Conservation (phyloP, 2,113 vertebrate genomes). For the Propithecus coquereli region DNA sequence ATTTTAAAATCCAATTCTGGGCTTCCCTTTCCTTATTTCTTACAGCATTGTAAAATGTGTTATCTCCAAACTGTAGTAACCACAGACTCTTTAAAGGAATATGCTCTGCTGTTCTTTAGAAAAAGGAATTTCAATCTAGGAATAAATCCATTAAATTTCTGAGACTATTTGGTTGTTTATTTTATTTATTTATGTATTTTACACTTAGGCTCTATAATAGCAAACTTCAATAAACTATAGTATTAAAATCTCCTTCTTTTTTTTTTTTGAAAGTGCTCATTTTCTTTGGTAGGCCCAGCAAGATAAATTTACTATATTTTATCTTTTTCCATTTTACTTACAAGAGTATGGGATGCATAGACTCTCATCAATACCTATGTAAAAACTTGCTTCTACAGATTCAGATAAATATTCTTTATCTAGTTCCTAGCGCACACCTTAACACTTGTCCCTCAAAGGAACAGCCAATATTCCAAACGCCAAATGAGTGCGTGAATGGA, state of each 20-base stretch:
- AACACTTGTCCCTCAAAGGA: conserved; percentile 79
- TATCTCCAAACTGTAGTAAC: neutral
- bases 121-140: neutral
- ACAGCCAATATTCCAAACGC: conserved; percentile 70
- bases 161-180: neutral
- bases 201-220: neutral
- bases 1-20: conserved; percentile 34
- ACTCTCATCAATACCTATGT: neutral
- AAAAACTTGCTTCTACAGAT: conserved; percentile 66
- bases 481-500: conserved; percentile 79
- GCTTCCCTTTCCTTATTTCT: conserved; percentile 33
- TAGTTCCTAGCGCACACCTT: conserved; percentile 71
- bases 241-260: neutral
- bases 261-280: neutral
- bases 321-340: conserved; percentile 25
- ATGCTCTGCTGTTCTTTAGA: neutral
- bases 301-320: neutral
- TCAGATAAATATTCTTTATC: conserved; percentile 66
- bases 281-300: neutral
- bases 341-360: neutral
- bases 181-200: neutral
- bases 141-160: neutral
- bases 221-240: neutral
- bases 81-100: neutral
- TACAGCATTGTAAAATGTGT: conserved; percentile 8